A percentile compares a stretch with the other conserved stretches of the same genome.
Evolutionary conservation across 2,797 vertebrate genomes (phyloP).

Genomic region (Morelia viridis): DNA sequence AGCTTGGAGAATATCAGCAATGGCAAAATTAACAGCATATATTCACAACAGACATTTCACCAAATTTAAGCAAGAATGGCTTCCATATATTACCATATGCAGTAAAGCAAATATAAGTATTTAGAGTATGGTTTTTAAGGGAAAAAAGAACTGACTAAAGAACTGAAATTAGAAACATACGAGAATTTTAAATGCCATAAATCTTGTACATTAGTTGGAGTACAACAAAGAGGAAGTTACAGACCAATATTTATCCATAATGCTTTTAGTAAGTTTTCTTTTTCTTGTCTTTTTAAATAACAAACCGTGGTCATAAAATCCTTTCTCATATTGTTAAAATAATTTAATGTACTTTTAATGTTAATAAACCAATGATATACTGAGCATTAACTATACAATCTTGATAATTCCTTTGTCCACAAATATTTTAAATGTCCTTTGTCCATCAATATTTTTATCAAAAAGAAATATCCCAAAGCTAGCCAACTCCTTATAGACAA

Average conservation of each 20-base stretch:
- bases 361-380: background rate
- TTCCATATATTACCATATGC: background rate
- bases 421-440: background rate
- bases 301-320: background rate
- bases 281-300: background rate
- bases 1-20: background rate
- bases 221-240: background rate
- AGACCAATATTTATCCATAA: background rate
- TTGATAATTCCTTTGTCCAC: background rate
- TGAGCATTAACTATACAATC: background rate
- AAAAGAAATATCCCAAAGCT: rapidly evolving
- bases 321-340: background rate
- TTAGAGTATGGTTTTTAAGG: background rate
- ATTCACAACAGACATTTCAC: background rate
- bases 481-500: conserved; percentile 2
- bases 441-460: background rate
- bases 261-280: background rate
- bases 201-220: background rate
- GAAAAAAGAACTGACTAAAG: background rate
- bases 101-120: background rate
- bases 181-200: conserved; percentile 21
- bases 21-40: background rate
- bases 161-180: conserved; percentile 17
- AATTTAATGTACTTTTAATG: background rate
- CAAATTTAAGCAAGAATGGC: background rate